Conservation (phyloP, 2,888 invertebrate species). For the Tuta absoluta region DNA sequence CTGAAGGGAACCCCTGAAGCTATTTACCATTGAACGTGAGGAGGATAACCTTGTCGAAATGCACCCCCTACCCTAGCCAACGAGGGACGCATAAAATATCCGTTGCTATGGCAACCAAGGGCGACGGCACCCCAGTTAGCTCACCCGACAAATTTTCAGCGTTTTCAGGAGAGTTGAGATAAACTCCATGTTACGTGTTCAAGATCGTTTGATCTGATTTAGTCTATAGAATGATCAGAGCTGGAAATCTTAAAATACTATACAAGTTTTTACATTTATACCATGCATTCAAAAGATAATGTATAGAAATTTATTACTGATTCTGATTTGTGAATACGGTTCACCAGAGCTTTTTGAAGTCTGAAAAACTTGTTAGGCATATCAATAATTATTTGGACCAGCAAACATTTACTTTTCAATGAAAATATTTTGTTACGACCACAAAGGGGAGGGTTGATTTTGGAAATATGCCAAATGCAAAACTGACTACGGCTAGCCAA, state of each 20-base stretch:
- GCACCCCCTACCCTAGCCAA: constrained; percentile 42
- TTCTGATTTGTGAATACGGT: no score
- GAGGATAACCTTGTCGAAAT: constrained; percentile 54
- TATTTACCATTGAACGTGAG: neutral
- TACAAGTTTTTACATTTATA: no score
- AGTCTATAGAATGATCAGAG: no score
- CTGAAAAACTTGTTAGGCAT: no score
- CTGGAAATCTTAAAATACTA: no score
- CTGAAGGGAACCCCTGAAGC: neutral
- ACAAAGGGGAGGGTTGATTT: neutral
- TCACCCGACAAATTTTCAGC: neutral
- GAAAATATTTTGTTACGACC: neutral
- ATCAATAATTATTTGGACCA: neutral
- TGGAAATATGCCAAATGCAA: neutral
- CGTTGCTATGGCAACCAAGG: constrained; percentile 69
- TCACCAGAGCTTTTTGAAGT: no score
- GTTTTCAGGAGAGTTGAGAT: neutral
- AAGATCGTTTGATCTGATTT: no score
- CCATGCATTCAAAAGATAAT: no score
- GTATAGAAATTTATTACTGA: no score
- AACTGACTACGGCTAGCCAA: neutral
- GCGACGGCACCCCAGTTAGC: constrained; percentile 62
- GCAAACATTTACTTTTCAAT: no score
- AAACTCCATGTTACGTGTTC: no score
- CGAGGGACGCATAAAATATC: constrained; percentile 69